Conservation (phyloP, 1,140 invertebrate genomes). For the Coelopa frigida region DNA sequence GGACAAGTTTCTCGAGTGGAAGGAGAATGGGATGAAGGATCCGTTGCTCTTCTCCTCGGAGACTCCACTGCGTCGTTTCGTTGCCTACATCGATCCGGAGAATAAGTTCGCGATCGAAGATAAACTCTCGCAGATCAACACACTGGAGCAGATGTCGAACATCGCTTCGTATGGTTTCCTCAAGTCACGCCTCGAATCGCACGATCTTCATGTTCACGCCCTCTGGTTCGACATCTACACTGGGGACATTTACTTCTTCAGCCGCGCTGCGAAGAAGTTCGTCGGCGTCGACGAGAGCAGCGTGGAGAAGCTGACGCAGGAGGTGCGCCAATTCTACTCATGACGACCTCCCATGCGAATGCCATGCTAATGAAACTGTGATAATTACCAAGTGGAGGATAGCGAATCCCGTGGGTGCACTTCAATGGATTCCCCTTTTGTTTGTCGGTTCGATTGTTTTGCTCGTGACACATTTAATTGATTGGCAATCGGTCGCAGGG, state of each 20-base stretch:
- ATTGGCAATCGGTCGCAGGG: no score
- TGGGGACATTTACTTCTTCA: slow-evolving; percentile 92
- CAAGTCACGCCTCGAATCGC: slow-evolving; percentile 69
- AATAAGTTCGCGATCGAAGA: slow-evolving; percentile 83
- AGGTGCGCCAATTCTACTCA: slow-evolving; percentile 75
- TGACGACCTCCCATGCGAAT: no score
- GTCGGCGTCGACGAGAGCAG: slow-evolving; percentile 75
- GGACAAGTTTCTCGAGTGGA: slow-evolving; percentile 72
- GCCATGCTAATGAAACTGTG: no score
- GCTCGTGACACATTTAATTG: no score
- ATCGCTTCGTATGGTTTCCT: slow-evolving; percentile 91
- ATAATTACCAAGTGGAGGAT: no score
- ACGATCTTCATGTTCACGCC: slow-evolving; percentile 84
- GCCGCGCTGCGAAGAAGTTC: slow-evolving; percentile 68
- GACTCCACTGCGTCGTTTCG: slow-evolving; percentile 77
- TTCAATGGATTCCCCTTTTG: no score
- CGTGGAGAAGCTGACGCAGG: slow-evolving; percentile 63
- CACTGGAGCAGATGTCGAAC: slow-evolving; percentile 88
- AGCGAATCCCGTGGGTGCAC: no score
- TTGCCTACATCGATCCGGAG: slow-evolving; percentile 90
- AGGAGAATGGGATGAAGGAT: slow-evolving; percentile 50
- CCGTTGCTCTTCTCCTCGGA: slow-evolving; percentile 81
- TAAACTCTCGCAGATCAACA: slow-evolving; percentile 92
- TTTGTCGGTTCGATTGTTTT: background rate
- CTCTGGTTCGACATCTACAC: slow-evolving; percentile 97